These are phyloP conservation scores for Rhynchotus rufescens DNA, from an alignment of 2,797 vertebrate genomes.

Conservation along the genomic window DNA sequence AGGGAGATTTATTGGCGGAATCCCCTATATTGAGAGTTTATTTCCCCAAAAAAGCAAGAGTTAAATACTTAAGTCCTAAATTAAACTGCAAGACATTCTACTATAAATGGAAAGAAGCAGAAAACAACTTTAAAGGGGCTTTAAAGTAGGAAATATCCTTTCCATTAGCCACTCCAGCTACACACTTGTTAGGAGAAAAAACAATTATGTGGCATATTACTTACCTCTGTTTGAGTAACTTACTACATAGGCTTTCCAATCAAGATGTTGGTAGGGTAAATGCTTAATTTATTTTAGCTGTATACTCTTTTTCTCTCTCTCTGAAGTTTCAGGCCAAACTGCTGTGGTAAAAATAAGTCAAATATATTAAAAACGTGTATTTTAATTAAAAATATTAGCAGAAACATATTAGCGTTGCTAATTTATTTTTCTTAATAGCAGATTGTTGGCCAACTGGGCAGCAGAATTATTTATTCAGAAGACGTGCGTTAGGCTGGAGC, in stretches of 20 bases:
- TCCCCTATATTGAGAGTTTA: not conserved
- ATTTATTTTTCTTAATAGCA: slow-evolving; percentile 48
- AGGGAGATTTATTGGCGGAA: not conserved
- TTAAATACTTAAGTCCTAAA: not conserved
- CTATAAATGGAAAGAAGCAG: not conserved
- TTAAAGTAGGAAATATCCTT: not conserved
- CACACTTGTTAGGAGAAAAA: not conserved
- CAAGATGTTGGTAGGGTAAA: slow-evolving; percentile 33
- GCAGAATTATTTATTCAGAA: slow-evolving; percentile 33
- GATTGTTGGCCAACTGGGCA: slow-evolving; percentile 42
- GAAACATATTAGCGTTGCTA: slow-evolving; percentile 52
- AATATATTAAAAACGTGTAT: slow-evolving; percentile 37
- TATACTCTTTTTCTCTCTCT: slow-evolving; percentile 18
- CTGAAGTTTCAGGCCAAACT: slow-evolving; percentile 60
- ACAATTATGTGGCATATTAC: not conserved
- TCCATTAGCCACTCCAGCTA: not conserved
- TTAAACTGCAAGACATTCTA: not conserved
- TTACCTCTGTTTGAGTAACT: slow-evolving; percentile 47
- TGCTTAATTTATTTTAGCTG: slow-evolving; percentile 48
- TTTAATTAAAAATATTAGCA: slow-evolving; percentile 74
- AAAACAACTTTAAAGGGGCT: not conserved
- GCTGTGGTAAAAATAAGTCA: slow-evolving; percentile 41
- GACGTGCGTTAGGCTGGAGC: slow-evolving; percentile 9
- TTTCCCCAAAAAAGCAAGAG: not conserved
- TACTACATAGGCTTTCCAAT: slow-evolving; percentile 35